These are phyloP conservation scores for Percina caprodes DNA, from an alignment of 2,113 vertebrate genomes.

Conservation along the genomic window DNA sequence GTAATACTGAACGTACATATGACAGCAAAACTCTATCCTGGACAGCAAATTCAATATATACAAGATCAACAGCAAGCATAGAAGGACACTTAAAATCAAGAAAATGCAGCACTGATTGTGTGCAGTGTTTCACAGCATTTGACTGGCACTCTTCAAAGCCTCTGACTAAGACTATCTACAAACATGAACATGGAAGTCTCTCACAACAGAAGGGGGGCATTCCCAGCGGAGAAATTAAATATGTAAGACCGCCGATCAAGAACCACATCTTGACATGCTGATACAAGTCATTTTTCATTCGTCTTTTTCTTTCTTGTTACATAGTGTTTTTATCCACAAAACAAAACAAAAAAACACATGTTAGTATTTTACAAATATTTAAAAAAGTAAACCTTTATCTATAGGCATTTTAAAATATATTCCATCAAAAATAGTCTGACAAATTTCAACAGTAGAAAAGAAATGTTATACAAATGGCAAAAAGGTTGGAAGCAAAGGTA, in stretches of 20 bases:
- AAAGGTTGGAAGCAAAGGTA: slow-evolving; percentile 73
- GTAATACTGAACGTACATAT: slow-evolving; percentile 70
- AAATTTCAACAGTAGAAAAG: slow-evolving; percentile 87
- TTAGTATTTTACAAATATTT: slow-evolving; percentile 89
- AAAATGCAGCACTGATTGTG: slow-evolving; percentile 79
- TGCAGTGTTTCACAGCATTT: slow-evolving; percentile 79
- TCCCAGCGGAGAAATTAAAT: slow-evolving; percentile 70
- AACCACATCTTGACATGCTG: slow-evolving; percentile 69
- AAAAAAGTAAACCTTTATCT: slow-evolving; percentile 88
- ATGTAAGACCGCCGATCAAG: slow-evolving; percentile 77
- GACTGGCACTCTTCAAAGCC: slow-evolving; percentile 75
- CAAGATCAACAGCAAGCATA: slow-evolving; percentile 82
- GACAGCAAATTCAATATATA: slow-evolving; percentile 83
- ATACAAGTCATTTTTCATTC: slow-evolving; percentile 36
- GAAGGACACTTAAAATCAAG: slow-evolving; percentile 87
- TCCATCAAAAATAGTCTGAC: slow-evolving; percentile 89
- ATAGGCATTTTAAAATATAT: slow-evolving; percentile 89
- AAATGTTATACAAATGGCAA: slow-evolving; percentile 82
- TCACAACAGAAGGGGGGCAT: slow-evolving; percentile 57
- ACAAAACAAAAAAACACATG: slow-evolving; percentile 60
- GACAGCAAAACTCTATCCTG: slow-evolving; percentile 67
- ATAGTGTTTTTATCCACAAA: slow-evolving; percentile 60
- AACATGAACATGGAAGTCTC: slow-evolving; percentile 74
- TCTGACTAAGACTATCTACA: slow-evolving; percentile 84
- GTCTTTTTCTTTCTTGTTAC: slow-evolving; percentile 57